phyloP scores from a whole-genome alignment of 1,140 invertebrate genomes.

The Magallana ariakensis region DNA sequence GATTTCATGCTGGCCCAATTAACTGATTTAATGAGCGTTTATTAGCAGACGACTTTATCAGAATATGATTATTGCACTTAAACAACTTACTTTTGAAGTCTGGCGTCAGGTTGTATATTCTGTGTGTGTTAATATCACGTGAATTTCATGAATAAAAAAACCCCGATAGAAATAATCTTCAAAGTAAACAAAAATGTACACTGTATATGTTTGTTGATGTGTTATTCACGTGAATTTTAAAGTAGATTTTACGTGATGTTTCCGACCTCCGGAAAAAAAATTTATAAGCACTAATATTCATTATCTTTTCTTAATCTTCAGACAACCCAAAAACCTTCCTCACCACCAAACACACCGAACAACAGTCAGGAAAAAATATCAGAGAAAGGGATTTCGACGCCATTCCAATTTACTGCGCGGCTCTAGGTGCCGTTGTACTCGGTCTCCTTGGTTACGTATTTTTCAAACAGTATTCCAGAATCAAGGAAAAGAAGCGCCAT shows the following conservation, averaged over 20 bases:
- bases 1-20: constrained; percentile 8
- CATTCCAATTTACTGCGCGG: constrained; percentile 76
- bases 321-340: not conserved
- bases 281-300: too few relatives aligned
- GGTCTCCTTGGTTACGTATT: constrained; percentile 75
- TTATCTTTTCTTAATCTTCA: not conserved
- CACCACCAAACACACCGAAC: not conserved
- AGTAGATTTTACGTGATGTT: too few relatives aligned
- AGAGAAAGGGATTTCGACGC: constrained; percentile 67
- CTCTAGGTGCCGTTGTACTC: constrained; percentile 74
- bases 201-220: too few relatives aligned
- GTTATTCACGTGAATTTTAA: too few relatives aligned
- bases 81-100: not conserved
- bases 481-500: constrained; percentile 66
- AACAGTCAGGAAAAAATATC: constrained; percentile 36
- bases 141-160: too few relatives aligned
- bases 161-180: too few relatives aligned
- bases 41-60: not conserved
- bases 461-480: constrained; percentile 71
- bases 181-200: too few relatives aligned
- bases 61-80: not conserved
- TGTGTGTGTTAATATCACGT: too few relatives aligned
- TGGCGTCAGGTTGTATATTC: not conserved
- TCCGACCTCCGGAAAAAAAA: too few relatives aligned
- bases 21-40: constrained; percentile 22